These are phyloP conservation scores for Syndactyla subalaris DNA, from an alignment of 2,797 vertebrate species.

Conservation along the genomic window DNA sequence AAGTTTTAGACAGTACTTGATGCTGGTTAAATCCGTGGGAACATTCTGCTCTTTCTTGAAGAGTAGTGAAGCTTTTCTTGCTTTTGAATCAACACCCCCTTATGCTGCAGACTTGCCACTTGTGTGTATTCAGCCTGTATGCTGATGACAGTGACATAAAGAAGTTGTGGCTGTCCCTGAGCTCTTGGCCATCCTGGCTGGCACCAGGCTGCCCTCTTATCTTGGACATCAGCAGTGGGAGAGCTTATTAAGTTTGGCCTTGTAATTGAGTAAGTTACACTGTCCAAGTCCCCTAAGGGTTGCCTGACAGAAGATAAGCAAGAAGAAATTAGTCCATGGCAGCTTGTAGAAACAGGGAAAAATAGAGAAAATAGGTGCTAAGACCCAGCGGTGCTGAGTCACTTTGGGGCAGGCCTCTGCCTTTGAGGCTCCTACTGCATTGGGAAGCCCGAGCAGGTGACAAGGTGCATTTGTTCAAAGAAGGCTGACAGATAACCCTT, in stretches of 20 bases:
- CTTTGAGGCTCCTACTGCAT: fast-evolving
- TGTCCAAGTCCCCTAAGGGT: neutral
- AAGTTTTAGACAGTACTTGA: neutral
- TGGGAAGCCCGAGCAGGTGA: neutral
- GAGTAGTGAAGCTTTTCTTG: neutral
- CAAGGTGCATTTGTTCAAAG: neutral
- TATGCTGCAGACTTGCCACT: neutral
- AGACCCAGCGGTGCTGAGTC: neutral
- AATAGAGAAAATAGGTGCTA: neutral
- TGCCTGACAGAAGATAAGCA: neutral
- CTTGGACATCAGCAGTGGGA: neutral
- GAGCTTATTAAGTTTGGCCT: neutral
- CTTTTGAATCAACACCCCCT: neutral
- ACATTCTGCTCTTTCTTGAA: neutral
- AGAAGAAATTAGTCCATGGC: neutral
- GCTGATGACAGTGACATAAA: neutral
- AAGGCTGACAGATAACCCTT: neutral
- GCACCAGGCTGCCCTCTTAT: neutral
- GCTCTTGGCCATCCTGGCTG: neutral
- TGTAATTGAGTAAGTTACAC: neutral
- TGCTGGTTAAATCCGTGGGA: neutral
- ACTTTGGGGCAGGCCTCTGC: neutral
- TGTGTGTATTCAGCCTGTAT: neutral
- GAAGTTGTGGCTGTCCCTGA: neutral
- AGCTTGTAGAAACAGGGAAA: neutral